These are phyloP conservation scores for Ptycholaimellus sp. DNA, from an alignment of 2,888 invertebrate genomes.

Conservation along the genomic window DNA sequence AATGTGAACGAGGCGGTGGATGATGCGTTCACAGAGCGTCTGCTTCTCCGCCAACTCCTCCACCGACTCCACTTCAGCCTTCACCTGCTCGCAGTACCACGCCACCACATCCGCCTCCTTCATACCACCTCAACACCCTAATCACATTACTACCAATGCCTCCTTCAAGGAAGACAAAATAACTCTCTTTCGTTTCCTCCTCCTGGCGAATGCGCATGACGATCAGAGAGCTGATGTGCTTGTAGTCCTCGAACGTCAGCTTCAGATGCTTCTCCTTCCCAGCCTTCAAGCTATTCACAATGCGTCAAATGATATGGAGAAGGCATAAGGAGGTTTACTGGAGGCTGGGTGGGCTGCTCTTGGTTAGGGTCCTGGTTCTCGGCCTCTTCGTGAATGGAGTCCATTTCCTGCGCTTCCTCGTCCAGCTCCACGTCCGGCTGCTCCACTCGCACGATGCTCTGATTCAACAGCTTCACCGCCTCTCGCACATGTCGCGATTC, in stretches of 20 bases:
- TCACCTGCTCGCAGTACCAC: slow-evolving; percentile 51
- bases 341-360: not conserved
- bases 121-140: not conserved
- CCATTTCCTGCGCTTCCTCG: slow-evolving; percentile 37
- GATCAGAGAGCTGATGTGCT: slow-evolving; percentile 64
- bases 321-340: no score
- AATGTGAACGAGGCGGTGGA: slow-evolving; percentile 67
- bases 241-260: slow-evolving; percentile 76
- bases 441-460: slow-evolving; percentile 40
- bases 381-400: not conserved
- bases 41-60: slow-evolving; percentile 59
- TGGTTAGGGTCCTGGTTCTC: not conserved
- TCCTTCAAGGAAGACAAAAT: not conserved
- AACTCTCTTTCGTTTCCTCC: slow-evolving; percentile 35
- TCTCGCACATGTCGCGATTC: slow-evolving; percentile 62
- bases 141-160: not conserved
- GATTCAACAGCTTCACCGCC: slow-evolving; percentile 48
- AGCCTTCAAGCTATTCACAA: not conserved
- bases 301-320: not conserved
- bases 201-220: slow-evolving; percentile 63
- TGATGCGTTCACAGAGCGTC: slow-evolving; percentile 67
- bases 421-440: slow-evolving; percentile 82
- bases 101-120: slow-evolving; percentile 42
- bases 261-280: slow-evolving; percentile 19
- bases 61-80: slow-evolving; percentile 44